Evolutionary conservation across 2,113 vertebrate species (phyloP), one percentile per base, ranked within the genome.

Genomic region (Oostethus manadensis): DNA sequence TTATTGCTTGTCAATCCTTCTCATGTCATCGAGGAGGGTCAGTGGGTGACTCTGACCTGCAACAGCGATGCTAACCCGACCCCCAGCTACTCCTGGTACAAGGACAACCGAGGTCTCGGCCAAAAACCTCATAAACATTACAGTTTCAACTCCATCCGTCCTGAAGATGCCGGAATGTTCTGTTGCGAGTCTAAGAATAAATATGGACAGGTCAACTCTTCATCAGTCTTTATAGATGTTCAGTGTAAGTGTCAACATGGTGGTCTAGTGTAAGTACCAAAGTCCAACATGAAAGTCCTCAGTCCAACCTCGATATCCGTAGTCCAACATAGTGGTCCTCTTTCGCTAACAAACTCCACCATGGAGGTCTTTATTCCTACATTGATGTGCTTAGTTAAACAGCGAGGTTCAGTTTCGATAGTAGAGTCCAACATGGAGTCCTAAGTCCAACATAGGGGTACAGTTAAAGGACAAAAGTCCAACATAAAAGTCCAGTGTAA

Each of bases 21-120:
- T 45, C 58, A 1, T 51, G 51, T 57, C 21, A 45, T 49, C 21
- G 5, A 43, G 29, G 73, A 66, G 65, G 70, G 66, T 16, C 56
- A 54, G 29, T 55, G 70, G 50, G 64, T 82, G 0, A 72, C 1
- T 62, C 73, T 81, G 6, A 10, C 1, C 56, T 81, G 73, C 3
- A 60, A 21, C 59, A 53, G 60, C 50, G 48, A 67, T 50, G 63
- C 63, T 54, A 66, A 77, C 48, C 70, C 70, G 51, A 38, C 56
- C 40, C 42, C 67, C 60, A 53, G 0, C 0, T 58, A 67, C 13
- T 70, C 38, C 18, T 74, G 67, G 67, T 70, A 68, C 60, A 78
- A 58, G 14, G 49, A 23, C 4, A 47, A 63, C 0, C 43, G 40
- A 71, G 20, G 0, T 7, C 9, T 70, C 26, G 2, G 1, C 33